A percentile compares a stretch with the other conserved stretches of the same genome.
phyloP scores from a whole-genome alignment of 1,140 invertebrate genomes.

The Penaeus vannamei region DNA sequence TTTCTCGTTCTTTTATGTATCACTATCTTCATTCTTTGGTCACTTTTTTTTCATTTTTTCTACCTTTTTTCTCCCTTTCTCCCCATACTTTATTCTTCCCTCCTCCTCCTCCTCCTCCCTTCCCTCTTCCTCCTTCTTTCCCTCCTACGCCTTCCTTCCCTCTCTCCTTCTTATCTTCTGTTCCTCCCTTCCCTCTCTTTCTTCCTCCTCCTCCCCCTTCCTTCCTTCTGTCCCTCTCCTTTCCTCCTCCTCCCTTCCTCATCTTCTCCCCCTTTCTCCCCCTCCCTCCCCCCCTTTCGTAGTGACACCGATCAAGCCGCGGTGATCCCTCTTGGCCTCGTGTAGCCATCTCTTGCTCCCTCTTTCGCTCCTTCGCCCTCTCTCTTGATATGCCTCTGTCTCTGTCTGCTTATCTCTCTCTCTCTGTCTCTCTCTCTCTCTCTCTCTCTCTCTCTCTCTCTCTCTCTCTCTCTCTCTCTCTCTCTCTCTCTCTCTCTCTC shows the following conservation, averaged over 20 bases:
- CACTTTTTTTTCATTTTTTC: background rate
- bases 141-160: too few species aligned
- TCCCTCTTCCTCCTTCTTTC: background rate
- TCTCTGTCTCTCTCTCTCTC: too few species aligned
- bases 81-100: background rate
- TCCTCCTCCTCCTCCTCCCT: background rate
- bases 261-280: too few species aligned
- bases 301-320: too few species aligned
- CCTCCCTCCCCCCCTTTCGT: too few species aligned
- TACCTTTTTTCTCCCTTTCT: background rate
- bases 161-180: background rate
- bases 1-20: background rate
- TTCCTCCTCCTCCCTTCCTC: background rate
- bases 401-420: too few species aligned
- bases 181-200: background rate
- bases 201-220: background rate
- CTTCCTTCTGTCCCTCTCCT: too few species aligned
- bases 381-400: too few species aligned
- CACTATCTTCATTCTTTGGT: background rate
- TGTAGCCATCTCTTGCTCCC: too few species aligned
- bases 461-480: background rate
- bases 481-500: slow-evolving; percentile 19
- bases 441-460: background rate
- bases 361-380: too few species aligned
- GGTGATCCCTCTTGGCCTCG: too few species aligned